phyloP scores from a whole-genome alignment of 2,797 vertebrate genomes.

The Oceanodroma leucorhoa region DNA sequence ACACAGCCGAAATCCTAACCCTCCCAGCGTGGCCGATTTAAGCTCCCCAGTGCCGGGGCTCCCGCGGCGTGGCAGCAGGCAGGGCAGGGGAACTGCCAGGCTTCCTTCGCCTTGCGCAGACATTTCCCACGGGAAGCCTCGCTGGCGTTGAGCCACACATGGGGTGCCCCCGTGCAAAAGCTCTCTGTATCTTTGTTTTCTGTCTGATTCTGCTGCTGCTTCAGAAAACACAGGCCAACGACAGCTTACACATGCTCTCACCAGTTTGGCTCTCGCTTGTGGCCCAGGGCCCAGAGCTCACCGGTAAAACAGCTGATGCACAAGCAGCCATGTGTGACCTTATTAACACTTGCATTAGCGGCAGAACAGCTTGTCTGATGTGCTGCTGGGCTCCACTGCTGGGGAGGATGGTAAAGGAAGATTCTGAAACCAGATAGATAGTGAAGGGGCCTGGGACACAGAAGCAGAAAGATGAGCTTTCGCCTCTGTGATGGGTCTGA shows the following conservation, averaged over 20 bases:
- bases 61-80: background rate
- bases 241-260: background rate
- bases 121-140: background rate
- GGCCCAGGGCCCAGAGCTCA: background rate
- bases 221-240: accelerated
- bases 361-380: background rate
- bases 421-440: background rate
- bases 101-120: background rate
- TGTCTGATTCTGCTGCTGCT: background rate
- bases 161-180: background rate
- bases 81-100: background rate
- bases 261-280: background rate
- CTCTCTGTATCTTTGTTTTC: background rate
- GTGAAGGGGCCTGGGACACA: background rate
- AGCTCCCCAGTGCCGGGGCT: background rate
- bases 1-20: background rate
- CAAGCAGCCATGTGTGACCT: background rate
- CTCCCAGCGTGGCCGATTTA: accelerated
- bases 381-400: background rate
- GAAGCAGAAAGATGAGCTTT: background rate
- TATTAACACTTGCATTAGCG: no score
- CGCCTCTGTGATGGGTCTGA: background rate
- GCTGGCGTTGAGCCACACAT: accelerated
- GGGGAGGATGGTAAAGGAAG: no score
- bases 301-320: background rate